Percentiles rank a stretch among this genome's conserved stretches.
Conservation (phyloP, 2,113 vertebrate species). For the Phocoena phocoena region DNA sequence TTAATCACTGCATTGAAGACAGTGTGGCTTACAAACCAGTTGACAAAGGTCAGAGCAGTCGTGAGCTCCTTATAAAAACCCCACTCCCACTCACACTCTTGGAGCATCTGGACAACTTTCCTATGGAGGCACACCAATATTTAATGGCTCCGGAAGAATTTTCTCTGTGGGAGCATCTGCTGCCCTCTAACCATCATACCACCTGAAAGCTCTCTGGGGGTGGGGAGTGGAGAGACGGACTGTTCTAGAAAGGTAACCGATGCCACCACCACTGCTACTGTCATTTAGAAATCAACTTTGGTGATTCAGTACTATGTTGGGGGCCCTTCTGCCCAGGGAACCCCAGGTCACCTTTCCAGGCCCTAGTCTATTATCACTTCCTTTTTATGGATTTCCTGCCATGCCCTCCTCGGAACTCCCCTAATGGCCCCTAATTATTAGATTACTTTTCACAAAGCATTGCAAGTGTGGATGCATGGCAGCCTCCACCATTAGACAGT, state of each 20-base stretch:
- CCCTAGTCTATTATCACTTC: neutral
- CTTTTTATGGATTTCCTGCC: neutral
- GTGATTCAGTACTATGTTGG: neutral
- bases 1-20: neutral
- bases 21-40: neutral
- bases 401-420: neutral
- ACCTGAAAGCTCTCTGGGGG: neutral
- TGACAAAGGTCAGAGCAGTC: neutral
- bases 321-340: neutral
- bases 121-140: accelerated
- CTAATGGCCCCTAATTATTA: neutral
- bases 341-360: neutral
- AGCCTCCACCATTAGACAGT: neutral
- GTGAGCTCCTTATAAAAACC: neutral
- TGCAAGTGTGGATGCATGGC: neutral
- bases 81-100: accelerated
- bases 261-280: neutral
- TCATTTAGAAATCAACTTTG: neutral
- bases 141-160: neutral
- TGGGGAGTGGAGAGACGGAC: no score
- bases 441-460: neutral
- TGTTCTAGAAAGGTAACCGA: neutral
- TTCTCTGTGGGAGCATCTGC: neutral
- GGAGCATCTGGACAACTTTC: neutral
- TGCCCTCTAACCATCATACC: neutral